Evolutionary conservation across 2,888 invertebrate genomes (phyloP).

Genomic region (Lithophane leautieri): DNA sequence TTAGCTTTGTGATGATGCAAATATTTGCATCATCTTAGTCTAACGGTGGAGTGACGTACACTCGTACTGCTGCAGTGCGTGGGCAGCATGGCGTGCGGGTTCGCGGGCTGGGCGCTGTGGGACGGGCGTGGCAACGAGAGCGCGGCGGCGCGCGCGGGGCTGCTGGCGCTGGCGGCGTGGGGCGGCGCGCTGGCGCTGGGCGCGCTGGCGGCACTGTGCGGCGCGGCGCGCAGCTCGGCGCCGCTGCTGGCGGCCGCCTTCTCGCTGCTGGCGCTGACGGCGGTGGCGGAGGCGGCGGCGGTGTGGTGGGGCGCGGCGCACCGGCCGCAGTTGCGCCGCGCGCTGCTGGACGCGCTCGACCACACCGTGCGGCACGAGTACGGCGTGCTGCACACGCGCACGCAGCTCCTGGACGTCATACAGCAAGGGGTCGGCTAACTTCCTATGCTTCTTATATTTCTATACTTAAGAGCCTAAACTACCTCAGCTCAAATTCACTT

Average conservation of each 20-base stretch:
- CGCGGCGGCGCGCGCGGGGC: constrained; percentile 80
- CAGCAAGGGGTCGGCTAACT: constrained; percentile 77
- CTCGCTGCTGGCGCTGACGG: constrained; percentile 82
- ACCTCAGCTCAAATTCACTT: too few species aligned
- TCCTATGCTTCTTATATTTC: constrained; percentile 3
- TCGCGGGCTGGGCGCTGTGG: constrained; percentile 84
- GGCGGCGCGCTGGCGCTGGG: constrained; percentile 78
- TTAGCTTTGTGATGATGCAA: background rate
- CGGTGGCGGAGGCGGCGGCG: constrained; percentile 83
- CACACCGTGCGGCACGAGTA: constrained; percentile 80
- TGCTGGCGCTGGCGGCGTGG: constrained; percentile 81
- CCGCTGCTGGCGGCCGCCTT: constrained; percentile 82
- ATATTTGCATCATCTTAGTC: background rate
- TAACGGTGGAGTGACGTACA: background rate
- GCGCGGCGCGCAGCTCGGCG: constrained; percentile 77
- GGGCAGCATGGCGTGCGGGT: constrained; percentile 78
- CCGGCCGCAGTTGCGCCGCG: constrained; percentile 78
- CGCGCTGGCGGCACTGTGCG: constrained; percentile 77
- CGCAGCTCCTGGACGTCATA: constrained; percentile 82
- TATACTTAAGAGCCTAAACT: background rate
- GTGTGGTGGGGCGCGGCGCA: constrained; percentile 87
- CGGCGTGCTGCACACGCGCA: constrained; percentile 78
- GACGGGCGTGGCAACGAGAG: constrained; percentile 79
- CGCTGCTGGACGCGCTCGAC: constrained; percentile 75
- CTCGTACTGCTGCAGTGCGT: constrained; percentile 71